Percentiles rank a stretch among this genome's conserved stretches.
These are phyloP conservation scores for Dicyrtoma fusca DNA, from an alignment of 2,888 invertebrate genomes.

Conservation along the genomic window DNA sequence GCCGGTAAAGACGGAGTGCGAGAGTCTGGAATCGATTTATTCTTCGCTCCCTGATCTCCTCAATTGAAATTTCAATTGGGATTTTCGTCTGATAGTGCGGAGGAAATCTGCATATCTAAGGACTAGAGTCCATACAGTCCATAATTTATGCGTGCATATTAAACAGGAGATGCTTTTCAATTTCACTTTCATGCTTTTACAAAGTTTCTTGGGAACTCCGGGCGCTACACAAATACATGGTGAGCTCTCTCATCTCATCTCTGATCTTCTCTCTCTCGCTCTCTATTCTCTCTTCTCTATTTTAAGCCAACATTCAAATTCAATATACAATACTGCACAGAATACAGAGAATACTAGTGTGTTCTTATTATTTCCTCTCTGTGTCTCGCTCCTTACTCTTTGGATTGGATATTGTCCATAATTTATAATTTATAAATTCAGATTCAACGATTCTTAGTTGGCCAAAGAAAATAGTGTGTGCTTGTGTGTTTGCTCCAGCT, in stretches of 20 bases:
- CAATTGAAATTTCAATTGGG: conserved; percentile 7
- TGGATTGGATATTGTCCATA: conserved; percentile 36
- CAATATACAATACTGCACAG: not conserved
- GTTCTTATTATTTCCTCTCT: conserved; percentile 5
- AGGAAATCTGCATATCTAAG: conserved; percentile 56
- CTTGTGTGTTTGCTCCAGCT: too few relatives aligned
- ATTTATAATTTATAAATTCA: conserved; percentile 25
- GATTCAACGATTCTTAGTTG: not conserved
- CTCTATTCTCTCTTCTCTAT: not conserved
- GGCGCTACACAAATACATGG: not conserved
- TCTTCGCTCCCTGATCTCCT: conserved; percentile 28
- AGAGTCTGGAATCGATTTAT: conserved; percentile 51
- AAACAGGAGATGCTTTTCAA: conserved; percentile 39
- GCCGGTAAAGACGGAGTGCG: too few relatives aligned
- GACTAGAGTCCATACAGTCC: conserved; percentile 37
- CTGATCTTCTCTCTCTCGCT: not conserved
- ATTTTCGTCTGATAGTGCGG: conserved; percentile 1
- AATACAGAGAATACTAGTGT: not conserved
- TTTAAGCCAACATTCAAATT: not conserved
- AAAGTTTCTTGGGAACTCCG: conserved; percentile 44
- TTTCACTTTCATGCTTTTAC: conserved; percentile 1
- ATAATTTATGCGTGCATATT: conserved; percentile 57
- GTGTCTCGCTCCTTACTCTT: conserved; percentile 11
- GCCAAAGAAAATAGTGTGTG: too few relatives aligned
- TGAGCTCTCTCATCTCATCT: too few relatives aligned